Percentiles rank a stretch among this genome's conserved stretches.
phyloP scores from a whole-genome alignment of 2,888 invertebrate species.

The Terebella lapidaria region DNA sequence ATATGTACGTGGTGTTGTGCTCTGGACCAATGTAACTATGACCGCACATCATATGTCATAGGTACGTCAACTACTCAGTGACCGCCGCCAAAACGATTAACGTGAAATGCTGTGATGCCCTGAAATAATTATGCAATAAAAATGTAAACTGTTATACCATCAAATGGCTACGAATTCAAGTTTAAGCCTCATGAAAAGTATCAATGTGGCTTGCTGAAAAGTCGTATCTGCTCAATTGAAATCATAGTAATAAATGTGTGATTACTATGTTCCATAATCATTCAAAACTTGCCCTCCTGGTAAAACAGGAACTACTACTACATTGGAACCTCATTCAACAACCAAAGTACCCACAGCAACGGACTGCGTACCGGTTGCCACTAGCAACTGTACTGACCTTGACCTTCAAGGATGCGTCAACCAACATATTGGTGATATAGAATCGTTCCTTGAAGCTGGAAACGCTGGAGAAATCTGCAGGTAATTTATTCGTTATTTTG shows the following conservation, averaged over 20 bases:
- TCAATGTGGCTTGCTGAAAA: too few species aligned
- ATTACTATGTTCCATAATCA: too few species aligned
- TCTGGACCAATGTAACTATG: background rate
- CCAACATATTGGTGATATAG: background rate
- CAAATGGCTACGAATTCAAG: too few species aligned
- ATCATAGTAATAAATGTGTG: too few species aligned
- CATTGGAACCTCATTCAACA: background rate
- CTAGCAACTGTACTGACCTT: background rate
- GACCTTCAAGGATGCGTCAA: background rate
- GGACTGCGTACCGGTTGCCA: background rate
- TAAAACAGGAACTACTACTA: background rate
- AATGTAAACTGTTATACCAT: too few species aligned
- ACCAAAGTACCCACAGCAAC: background rate
- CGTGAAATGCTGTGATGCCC: too few species aligned
- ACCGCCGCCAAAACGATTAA: too few species aligned
- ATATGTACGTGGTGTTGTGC: background rate
- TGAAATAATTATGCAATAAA: too few species aligned
- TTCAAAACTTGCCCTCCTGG: too few species aligned
- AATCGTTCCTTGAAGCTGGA: background rate
- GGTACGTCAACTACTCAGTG: background rate
- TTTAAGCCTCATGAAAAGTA: too few species aligned
- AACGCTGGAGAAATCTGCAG: background rate
- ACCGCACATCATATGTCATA: background rate
- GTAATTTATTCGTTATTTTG: background rate
- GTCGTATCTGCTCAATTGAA: too few species aligned